A percentile compares a stretch with the other conserved stretches of the same genome.
Conservation (phyloP, 2,113 vertebrate genomes). For the Tylochromis polylepis region DNA sequence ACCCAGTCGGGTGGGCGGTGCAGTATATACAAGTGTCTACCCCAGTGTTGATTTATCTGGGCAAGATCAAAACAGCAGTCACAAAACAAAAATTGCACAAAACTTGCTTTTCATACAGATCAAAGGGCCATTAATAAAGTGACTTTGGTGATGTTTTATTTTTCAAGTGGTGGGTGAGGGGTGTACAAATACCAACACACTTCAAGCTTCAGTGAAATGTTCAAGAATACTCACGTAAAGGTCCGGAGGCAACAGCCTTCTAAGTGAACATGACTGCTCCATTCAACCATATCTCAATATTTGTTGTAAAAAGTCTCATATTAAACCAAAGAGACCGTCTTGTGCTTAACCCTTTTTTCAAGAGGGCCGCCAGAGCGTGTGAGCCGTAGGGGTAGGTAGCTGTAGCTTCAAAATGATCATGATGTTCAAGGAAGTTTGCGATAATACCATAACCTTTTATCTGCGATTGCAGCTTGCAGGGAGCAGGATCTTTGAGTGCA, state of each 20-base stretch:
- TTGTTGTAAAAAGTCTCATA: slow-evolving; percentile 58
- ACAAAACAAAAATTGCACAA: slow-evolving; percentile 40
- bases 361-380: slow-evolving; percentile 21
- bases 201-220: slow-evolving; percentile 40
- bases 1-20: slow-evolving; percentile 17
- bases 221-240: slow-evolving; percentile 43
- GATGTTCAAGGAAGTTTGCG: not conserved
- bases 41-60: slow-evolving; percentile 41
- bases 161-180: not conserved
- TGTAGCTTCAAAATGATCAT: not conserved
- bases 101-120: slow-evolving; percentile 42
- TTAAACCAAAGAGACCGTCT: slow-evolving; percentile 54
- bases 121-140: slow-evolving; percentile 38
- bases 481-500: too few species aligned
- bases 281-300: slow-evolving; percentile 40
- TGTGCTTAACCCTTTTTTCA: slow-evolving; percentile 30
- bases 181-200: slow-evolving; percentile 30
- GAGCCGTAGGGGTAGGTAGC: not conserved
- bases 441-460: not conserved
- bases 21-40: slow-evolving; percentile 45
- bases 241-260: slow-evolving; percentile 36
- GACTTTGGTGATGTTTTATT: slow-evolving; percentile 16
- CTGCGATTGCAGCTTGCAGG: not conserved
- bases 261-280: not conserved
- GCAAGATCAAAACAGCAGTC: slow-evolving; percentile 45